Conservation (phyloP, 2,888 invertebrate genomes). For the Orthonevra nobilis region DNA sequence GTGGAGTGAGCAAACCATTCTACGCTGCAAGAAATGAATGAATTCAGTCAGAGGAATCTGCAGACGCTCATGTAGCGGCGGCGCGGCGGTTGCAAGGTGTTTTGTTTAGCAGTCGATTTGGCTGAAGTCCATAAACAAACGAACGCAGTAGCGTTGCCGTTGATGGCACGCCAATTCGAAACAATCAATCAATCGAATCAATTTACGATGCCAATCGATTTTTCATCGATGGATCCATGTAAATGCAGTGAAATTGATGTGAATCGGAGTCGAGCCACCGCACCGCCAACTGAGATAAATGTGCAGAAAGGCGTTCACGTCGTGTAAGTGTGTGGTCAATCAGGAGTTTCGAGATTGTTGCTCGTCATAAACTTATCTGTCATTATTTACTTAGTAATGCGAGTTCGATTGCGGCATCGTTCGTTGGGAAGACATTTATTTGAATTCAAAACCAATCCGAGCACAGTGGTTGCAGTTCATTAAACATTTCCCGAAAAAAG, state of each 20-base stretch:
- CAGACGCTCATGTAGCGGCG: conserved; percentile 33
- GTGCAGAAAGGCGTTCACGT: conserved; percentile 20
- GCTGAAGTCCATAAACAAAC: conserved; percentile 59
- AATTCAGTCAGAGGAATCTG: conserved; percentile 34
- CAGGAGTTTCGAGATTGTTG: conserved; percentile 10
- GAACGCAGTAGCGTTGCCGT: conserved; percentile 48
- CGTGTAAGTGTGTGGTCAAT: conserved; percentile 52
- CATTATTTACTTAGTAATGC: conserved; percentile 43
- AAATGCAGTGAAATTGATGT: conserved; percentile 66
- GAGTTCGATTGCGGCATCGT: conserved; percentile 7
- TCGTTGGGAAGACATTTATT: conserved; percentile 43
- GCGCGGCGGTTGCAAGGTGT: conserved; percentile 57
- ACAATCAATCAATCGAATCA: conserved; percentile 70
- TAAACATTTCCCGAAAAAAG: too few species aligned
- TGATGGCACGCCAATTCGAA: conserved; percentile 68
- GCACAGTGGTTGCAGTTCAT: background rate
- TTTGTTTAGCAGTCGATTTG: conserved; percentile 40
- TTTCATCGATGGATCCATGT: conserved; percentile 68
- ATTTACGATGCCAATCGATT: conserved; percentile 70
- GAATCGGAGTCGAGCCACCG: conserved; percentile 23
- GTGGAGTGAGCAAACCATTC: too few species aligned
- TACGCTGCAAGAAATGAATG: conserved; percentile 40
- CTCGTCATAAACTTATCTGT: conserved; percentile 59
- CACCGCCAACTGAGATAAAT: conserved; percentile 42
- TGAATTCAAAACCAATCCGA: conserved; percentile 24